Percentiles rank a stretch among this genome's conserved stretches.
Evolutionary conservation across 2,888 invertebrate genomes (phyloP).

Genomic region (Branchellion lobata): DNA sequence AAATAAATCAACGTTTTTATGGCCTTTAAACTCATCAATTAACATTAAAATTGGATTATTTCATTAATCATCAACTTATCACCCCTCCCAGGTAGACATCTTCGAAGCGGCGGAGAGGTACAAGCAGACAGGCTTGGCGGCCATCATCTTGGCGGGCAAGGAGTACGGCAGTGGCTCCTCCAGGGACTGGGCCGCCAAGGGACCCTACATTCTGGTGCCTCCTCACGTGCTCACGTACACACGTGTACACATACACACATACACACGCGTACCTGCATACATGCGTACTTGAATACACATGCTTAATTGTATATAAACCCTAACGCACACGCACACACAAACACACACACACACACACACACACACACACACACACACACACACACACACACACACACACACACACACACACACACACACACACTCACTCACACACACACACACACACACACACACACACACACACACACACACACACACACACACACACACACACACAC

Average conservation of each 20-base stretch:
- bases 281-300: too few species aligned
- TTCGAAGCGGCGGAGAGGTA: conserved; percentile 92
- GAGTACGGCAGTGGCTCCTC: conserved; percentile 98
- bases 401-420: conserved; percentile 23
- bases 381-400: conserved; percentile 8
- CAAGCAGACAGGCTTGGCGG: conserved; percentile 71
- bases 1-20: too few species aligned
- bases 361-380: conserved; percentile 18
- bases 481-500: conserved; percentile 18
- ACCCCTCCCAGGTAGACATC: conserved; percentile 74
- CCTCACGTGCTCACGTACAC: too few species aligned
- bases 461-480: conserved; percentile 18
- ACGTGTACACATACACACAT: too few species aligned
- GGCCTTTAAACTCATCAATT: too few species aligned
- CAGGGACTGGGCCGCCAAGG: conserved; percentile 98
- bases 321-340: conserved; percentile 3
- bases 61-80: too few species aligned
- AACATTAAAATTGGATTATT: too few species aligned
- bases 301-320: background rate
- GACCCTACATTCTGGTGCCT: conserved; percentile 80
- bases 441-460: conserved; percentile 27
- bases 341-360: conserved; percentile 18
- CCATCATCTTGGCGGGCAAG: conserved; percentile 88
- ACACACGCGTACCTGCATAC: too few species aligned
- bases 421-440: conserved; percentile 19